Evolutionary conservation across 2,797 vertebrate species (phyloP).

Genomic region (Enteromius argenteus): DNA sequence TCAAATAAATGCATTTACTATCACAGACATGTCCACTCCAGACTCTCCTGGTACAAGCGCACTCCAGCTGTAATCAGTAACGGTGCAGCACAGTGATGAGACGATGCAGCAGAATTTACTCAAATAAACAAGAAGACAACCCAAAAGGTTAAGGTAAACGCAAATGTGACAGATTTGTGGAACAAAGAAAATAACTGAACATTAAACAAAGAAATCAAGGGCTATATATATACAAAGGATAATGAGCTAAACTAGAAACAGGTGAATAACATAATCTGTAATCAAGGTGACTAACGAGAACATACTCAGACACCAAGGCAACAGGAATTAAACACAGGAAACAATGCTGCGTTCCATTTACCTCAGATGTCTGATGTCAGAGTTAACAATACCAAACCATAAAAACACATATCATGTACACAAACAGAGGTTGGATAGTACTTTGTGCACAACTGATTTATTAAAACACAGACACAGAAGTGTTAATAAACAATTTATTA

Average conservation of each 20-base stretch:
- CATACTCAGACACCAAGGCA: neutral
- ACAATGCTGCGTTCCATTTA: neutral
- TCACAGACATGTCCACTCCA: neutral
- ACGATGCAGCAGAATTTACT: neutral
- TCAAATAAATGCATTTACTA: neutral
- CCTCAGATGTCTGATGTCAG: neutral
- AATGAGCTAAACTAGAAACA: neutral
- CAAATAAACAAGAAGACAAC: neutral
- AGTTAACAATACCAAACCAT: neutral
- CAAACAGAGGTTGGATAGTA: neutral
- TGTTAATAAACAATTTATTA: neutral
- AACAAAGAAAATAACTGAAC: neutral
- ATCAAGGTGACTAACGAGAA: neutral
- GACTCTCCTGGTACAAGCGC: neutral
- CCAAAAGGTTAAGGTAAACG: neutral
- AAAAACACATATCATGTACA: neutral
- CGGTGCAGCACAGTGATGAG: neutral
- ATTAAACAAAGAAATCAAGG: neutral
- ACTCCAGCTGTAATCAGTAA: neutral
- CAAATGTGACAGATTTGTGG: neutral
- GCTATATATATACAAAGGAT: neutral
- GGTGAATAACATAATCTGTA: neutral
- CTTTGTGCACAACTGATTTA: neutral
- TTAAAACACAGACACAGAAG: neutral
- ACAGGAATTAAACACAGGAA: neutral